These are phyloP conservation scores for Anser cygnoides DNA, from an alignment of 2,113 vertebrate species.

Conservation along the genomic window DNA sequence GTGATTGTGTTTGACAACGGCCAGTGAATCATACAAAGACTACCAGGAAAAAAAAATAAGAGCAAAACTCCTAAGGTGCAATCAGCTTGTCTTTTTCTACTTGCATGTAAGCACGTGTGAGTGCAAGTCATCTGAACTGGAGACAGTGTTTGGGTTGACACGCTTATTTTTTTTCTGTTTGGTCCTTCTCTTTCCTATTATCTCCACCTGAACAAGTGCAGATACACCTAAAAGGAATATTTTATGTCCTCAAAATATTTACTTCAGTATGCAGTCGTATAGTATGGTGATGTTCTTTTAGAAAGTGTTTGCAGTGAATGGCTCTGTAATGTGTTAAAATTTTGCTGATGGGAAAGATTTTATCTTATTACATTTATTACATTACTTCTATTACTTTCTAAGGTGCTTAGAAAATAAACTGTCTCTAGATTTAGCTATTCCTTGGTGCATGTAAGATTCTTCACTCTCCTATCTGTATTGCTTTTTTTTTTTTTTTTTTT, in stretches of 20 bases:
- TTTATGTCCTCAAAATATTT: not conserved
- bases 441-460: not conserved
- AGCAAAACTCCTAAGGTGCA: not conserved
- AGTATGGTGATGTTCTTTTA: not conserved
- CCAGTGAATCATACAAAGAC: not conserved
- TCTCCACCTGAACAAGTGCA: not conserved
- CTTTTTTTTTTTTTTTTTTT: not conserved
- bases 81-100: not conserved
- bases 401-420: not conserved
- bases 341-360: not conserved
- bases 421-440: not conserved
- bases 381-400: not conserved
- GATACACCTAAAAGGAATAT: not conserved
- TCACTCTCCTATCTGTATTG: not conserved
- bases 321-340: not conserved
- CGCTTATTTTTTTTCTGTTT: not conserved
- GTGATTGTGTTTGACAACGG: not conserved
- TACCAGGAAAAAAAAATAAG: not conserved
- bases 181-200: not conserved
- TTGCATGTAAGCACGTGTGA: not conserved
- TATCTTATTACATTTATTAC: not conserved
- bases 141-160: not conserved
- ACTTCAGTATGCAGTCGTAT: not conserved
- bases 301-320: not conserved
- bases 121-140: not conserved